Percentiles rank a stretch among this genome's conserved stretches.
phyloP scores from a whole-genome alignment of 2,113 vertebrate species.

The Pterophyllum scalare region DNA sequence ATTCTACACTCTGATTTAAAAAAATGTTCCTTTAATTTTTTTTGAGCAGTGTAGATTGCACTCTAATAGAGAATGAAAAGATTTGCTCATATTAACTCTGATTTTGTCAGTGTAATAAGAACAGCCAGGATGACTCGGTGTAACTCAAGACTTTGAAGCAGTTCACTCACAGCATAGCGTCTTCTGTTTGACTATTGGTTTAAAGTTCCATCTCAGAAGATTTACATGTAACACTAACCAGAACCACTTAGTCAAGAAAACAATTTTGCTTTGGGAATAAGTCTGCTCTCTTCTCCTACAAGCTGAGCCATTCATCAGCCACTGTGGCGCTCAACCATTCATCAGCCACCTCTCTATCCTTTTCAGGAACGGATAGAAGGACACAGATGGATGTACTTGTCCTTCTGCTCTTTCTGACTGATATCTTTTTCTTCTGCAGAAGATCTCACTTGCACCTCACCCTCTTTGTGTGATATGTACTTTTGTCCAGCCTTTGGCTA shows the following conservation, averaged over 20 bases:
- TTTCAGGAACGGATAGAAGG: constrained; percentile 29
- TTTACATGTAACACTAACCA: constrained; percentile 41
- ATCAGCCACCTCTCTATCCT: constrained; percentile 20
- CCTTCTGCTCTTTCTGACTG: not conserved
- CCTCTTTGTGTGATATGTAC: constrained; percentile 27
- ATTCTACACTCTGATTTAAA: too few relatives aligned
- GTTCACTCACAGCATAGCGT: not conserved
- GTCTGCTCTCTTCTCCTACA: constrained; percentile 18
- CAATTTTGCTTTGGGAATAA: constrained; percentile 28
- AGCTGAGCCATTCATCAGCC: constrained; percentile 43
- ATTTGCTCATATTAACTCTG: not conserved
- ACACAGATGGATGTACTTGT: constrained; percentile 29
- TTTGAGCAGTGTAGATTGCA: not conserved
- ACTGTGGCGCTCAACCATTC: not conserved
- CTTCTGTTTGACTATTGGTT: constrained; percentile 13
- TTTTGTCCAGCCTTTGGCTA: constrained; percentile 18
- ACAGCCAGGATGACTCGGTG: not conserved
- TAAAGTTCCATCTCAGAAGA: constrained; percentile 33
- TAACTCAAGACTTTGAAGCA: not conserved
- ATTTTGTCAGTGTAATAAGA: not conserved
- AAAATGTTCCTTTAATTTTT: too few relatives aligned
- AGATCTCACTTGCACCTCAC: constrained; percentile 1
- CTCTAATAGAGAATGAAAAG: not conserved
- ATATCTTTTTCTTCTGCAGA: constrained; percentile 30
- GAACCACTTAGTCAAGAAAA: constrained; percentile 47